phyloP scores from a whole-genome alignment of 2,113 vertebrate genomes.

The Symphodus melops region DNA sequence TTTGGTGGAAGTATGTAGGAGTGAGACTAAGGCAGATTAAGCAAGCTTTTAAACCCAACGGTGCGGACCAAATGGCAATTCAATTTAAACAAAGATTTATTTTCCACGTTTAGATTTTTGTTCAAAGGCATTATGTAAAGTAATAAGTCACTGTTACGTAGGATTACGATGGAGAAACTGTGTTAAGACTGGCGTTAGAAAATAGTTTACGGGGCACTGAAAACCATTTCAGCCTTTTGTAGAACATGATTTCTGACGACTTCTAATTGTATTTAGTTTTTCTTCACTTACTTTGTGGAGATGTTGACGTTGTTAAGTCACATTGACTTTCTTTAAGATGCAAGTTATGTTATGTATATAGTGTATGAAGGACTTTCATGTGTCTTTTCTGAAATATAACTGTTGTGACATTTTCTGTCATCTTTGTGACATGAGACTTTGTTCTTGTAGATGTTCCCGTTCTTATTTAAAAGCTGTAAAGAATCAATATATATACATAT shows the following conservation, averaged over 20 bases:
- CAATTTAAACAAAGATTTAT: slow-evolving; percentile 31
- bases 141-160: slow-evolving; percentile 54
- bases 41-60: slow-evolving; percentile 24
- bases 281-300: slow-evolving; percentile 66
- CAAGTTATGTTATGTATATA: slow-evolving; percentile 66
- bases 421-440: slow-evolving; percentile 48
- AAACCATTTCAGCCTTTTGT: slow-evolving; percentile 59
- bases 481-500: slow-evolving; percentile 42
- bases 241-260: slow-evolving; percentile 41
- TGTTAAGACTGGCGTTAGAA: slow-evolving; percentile 24
- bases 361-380: slow-evolving; percentile 47
- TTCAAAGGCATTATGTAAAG: slow-evolving; percentile 55
- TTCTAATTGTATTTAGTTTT: slow-evolving; percentile 39
- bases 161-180: slow-evolving; percentile 35
- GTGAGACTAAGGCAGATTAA: slow-evolving; percentile 19
- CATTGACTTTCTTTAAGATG: slow-evolving; percentile 79
- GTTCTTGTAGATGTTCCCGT: slow-evolving; percentile 43
- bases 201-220: slow-evolving; percentile 13
- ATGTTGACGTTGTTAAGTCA: slow-evolving; percentile 75
- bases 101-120: slow-evolving; percentile 44
- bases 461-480: slow-evolving; percentile 81
- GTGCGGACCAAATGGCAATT: slow-evolving; percentile 67
- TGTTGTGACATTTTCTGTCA: slow-evolving; percentile 54
- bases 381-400: slow-evolving; percentile 47
- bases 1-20: not conserved